Percentiles rank a stretch among this genome's conserved stretches.
phyloP scores from a whole-genome alignment of 2,113 vertebrate genomes.

The Noctilio leporinus region DNA sequence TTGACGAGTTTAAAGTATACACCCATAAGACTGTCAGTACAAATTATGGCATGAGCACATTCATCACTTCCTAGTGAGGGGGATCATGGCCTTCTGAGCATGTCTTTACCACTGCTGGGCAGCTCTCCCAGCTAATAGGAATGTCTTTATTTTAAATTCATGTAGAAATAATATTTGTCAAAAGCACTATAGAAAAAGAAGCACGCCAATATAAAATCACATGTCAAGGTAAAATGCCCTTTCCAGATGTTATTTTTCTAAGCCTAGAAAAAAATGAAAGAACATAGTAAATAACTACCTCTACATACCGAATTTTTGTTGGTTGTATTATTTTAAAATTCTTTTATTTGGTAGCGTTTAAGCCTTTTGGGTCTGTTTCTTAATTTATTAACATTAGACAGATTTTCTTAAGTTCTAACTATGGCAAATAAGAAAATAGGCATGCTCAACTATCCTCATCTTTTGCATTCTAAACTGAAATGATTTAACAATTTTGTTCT shows the following conservation, averaged over 20 bases:
- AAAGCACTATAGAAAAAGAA: background rate
- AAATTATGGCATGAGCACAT: background rate
- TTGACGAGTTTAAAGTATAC: background rate
- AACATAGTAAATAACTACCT: background rate
- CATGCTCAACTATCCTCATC: background rate
- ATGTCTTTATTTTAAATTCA: background rate
- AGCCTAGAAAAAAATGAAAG: background rate
- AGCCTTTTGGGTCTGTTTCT: background rate
- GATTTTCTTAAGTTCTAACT: background rate
- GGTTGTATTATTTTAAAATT: background rate
- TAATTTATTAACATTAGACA: background rate
- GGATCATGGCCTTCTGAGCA: background rate
- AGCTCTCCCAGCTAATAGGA: background rate
- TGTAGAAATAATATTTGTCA: background rate
- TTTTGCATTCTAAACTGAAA: background rate
- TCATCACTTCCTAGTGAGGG: background rate
- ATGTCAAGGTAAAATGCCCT: background rate
- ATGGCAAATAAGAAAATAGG: background rate
- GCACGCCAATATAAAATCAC: background rate
- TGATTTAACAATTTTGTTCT: background rate
- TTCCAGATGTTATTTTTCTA: background rate
- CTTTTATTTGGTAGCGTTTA: background rate
- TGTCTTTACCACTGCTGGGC: background rate
- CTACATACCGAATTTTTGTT: background rate
- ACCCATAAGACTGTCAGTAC: background rate